These are phyloP conservation scores for Ptilodon capucinus DNA, from an alignment of 2,888 invertebrate genomes.

Conservation along the genomic window DNA sequence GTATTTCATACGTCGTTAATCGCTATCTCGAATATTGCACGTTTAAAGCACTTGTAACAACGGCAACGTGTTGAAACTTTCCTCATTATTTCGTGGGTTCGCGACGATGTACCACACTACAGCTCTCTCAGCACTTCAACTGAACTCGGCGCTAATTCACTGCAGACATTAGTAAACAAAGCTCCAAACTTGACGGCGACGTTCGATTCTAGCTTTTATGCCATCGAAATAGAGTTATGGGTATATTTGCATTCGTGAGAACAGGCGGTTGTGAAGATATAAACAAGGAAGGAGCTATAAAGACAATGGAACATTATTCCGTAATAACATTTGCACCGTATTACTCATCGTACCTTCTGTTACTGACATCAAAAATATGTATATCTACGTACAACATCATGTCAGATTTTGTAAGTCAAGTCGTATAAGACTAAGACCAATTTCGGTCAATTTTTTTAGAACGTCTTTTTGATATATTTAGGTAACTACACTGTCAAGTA, in stretches of 20 bases:
- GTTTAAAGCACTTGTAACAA: slow-evolving; percentile 31
- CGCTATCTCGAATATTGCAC: slow-evolving; percentile 26
- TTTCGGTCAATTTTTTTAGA: no score
- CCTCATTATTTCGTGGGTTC: slow-evolving; percentile 34
- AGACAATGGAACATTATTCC: slow-evolving; percentile 15
- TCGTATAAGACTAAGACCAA: no score
- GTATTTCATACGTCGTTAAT: slow-evolving; percentile 12
- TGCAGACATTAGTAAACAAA: slow-evolving; percentile 47
- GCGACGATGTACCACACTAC: slow-evolving; percentile 30
- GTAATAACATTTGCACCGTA: no score
- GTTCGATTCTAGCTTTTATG: slow-evolving; percentile 30
- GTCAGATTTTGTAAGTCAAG: no score
- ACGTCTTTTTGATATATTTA: no score
- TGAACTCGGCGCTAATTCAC: slow-evolving; percentile 44
- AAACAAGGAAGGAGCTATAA: slow-evolving; percentile 37
- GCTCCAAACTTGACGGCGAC: slow-evolving; percentile 24
- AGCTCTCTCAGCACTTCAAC: slow-evolving; percentile 31
- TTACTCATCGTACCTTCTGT: no score
- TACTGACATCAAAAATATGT: no score
- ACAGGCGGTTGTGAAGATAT: slow-evolving; percentile 32
- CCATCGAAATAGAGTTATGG: slow-evolving; percentile 27
- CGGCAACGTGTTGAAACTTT: slow-evolving; percentile 34
- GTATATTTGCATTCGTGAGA: slow-evolving; percentile 34
- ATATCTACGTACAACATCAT: no score
- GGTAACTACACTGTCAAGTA: no score